phyloP scores from a whole-genome alignment of 2,888 invertebrate species.

The Trachelus stipa region DNA sequence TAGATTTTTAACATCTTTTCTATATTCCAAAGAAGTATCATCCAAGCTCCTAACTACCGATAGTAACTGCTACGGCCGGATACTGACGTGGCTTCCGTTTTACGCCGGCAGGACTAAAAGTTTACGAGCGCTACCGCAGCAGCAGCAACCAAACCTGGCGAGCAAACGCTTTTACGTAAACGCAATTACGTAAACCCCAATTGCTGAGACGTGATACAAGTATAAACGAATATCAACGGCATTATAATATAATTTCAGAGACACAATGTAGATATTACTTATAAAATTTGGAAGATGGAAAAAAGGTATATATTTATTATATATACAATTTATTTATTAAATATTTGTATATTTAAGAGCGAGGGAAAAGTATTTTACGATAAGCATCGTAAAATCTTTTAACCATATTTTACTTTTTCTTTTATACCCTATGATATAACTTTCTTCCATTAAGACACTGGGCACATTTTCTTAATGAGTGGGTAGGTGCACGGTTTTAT shows the following conservation, averaged over 20 bases:
- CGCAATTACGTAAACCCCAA: conserved; percentile 27
- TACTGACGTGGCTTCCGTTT: conserved; percentile 25
- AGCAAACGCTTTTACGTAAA: conserved; percentile 31
- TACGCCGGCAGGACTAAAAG: conserved; percentile 32
- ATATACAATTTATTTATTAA: no score
- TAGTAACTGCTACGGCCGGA: not conserved
- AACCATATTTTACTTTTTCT: not conserved
- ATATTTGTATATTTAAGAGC: not conserved
- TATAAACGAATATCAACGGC: not conserved
- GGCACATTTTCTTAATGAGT: conserved; percentile 34
- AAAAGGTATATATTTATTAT: not conserved
- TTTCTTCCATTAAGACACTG: not conserved
- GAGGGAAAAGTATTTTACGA: not conserved
- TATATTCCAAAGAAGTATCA: not conserved
- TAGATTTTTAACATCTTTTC: not conserved
- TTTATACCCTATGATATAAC: not conserved
- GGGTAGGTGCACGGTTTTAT: conserved; percentile 23
- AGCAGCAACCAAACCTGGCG: conserved; percentile 21
- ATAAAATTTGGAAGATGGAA: not conserved
- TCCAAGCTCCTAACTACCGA: not conserved
- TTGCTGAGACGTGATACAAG: not conserved
- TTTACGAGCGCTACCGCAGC: conserved; percentile 36
- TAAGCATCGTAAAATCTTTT: not conserved
- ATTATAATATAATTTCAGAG: not conserved
- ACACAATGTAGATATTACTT: not conserved